Base-by-base conservation (phyloP, 2,888 invertebrate species). In the Chrysopilus asiliformis region DNA sequence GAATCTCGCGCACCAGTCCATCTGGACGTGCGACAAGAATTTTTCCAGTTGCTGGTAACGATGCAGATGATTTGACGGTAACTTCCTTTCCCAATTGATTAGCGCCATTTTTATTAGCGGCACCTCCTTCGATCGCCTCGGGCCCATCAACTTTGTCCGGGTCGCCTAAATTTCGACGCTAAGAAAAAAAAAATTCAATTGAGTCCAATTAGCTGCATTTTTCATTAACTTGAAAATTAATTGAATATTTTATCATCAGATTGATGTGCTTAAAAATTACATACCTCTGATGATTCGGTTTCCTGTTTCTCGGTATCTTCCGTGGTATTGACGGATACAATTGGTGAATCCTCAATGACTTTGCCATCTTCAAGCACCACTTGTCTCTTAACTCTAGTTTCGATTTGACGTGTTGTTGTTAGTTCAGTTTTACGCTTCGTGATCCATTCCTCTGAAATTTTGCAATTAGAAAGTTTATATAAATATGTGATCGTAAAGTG, bases 301-400 rank as follows among this genome's bases (percentile, higher is more conserved):
- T 89, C 87, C 56, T 87, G 83, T 41, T 84, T 87, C 55, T 87
- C 83, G 31, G 84, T 82, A 57, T 90, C 87, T 66, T 89, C 87
- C 31, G 85, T 89, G 44, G 89, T 89, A 46, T 85, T 85, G 45
- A 87, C 89, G 48, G 86, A 86, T 54, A 90, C 81, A 61, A 86
- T 76, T 4, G 90, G 90, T 4, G 86, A 78, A 65, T 90, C 90
- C 49, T 78, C 83, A 43, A 90, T 78, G 41, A 91, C 82, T 55
- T 84, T 79, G 20, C 90, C 90, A 69, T 90, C 89, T 68, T 90
- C 89, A 46, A 89, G 68, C 44, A 87, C 76, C 43, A 90, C 74
- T 65, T 90, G 86, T 28, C 90, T 71, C 62, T 90, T 86, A 27
- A 90, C 86, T 46, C 89, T 68, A 28, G 89, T 90, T 55, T 89